phyloP scores from a whole-genome alignment of 2,888 invertebrate species.

The Chesias legatella region DNA sequence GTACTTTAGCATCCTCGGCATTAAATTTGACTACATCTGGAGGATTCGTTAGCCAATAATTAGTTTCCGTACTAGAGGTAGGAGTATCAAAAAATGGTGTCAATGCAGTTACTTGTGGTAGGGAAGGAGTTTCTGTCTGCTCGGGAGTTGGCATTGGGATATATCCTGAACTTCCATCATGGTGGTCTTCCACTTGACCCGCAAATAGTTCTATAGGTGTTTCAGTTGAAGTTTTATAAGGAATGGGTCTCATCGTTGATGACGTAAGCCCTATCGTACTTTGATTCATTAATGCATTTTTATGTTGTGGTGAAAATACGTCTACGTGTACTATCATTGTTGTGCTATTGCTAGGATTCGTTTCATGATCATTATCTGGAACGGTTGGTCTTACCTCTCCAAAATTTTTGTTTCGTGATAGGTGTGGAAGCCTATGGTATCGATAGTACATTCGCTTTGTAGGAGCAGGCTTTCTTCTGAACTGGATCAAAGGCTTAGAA shows the following conservation, averaged over 20 bases:
- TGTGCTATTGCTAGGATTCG: constrained; percentile 42
- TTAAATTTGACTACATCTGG: constrained; percentile 62
- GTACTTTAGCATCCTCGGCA: constrained; percentile 65
- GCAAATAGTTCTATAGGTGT: constrained; percentile 46
- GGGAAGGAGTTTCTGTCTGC: constrained; percentile 28
- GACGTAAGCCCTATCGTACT: constrained; percentile 17
- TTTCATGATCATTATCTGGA: constrained; percentile 12
- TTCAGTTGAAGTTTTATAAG: constrained; percentile 35
- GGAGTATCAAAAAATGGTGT: constrained; percentile 41
- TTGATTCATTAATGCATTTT: constrained; percentile 20
- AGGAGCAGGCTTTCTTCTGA: constrained; percentile 55
- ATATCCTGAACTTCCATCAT: constrained; percentile 66
- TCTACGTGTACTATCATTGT: constrained; percentile 85
- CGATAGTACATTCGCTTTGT: constrained; percentile 40
- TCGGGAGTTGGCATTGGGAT: constrained; percentile 44
- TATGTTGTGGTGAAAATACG: constrained; percentile 69
- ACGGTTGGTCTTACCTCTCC: constrained; percentile 15
- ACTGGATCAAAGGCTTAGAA: constrained; percentile 53
- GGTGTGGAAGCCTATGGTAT: constrained; percentile 35
- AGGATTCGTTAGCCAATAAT: constrained; percentile 40
- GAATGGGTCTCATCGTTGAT: constrained; percentile 29
- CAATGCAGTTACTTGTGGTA: constrained; percentile 37
- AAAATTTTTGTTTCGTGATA: constrained; percentile 21
- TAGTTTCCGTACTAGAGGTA: constrained; percentile 34
- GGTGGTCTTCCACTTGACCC: constrained; percentile 61